Evolutionary conservation across 2,888 invertebrate species (phyloP), one percentile per base, ranked within the genome.

Genomic region (Melanostoma mellinum): DNA sequence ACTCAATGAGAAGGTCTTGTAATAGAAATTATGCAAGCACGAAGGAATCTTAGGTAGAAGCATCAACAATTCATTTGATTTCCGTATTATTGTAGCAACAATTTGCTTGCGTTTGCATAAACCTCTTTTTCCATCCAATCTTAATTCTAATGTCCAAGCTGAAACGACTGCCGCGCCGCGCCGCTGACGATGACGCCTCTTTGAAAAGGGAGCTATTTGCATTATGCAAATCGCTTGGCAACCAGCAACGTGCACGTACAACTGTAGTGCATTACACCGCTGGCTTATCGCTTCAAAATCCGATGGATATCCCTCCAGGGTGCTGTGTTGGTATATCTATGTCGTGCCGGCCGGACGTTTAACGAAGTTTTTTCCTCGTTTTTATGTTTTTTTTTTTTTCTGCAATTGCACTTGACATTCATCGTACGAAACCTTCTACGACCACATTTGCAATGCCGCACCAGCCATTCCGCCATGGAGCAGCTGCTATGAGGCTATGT

Each of bases 351-450:
- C 79, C 79, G 84, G 79, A 79, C 79, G 84, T 75, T 79, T 69
- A 55, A 60, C 77, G 77, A 82, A 63, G 30, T 63, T 82, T 77
- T 77, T 60, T 35, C 50, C 9, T 38, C n/a, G 33, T 33, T 72
- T 76, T 76, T 53, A 44, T 46, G 6, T 35, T 74, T 6, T 63
- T n/a, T 40, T 30, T 56, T 6, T 36, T 42, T 20, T 36, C 58
- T 46, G 74, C 78, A 74, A 69, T 74, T 84, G 84, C 84, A 84
- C 84, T 84, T 84, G 84, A 84, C 84, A 84, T 84, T 84, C 84
- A 75, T 67, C 55, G 74, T 60, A 69, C n/a, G 60, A 44, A 79
- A 71, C 79, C 69, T 79, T 79, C 74, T 9, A 36, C 61, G 48
- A 56, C 33, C 42, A 65, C 61, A 73, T 44, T 55, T 46, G 42